Evolutionary conservation across 2,797 vertebrate species (phyloP).

Genomic region (Sebastolobus alascanus): DNA sequence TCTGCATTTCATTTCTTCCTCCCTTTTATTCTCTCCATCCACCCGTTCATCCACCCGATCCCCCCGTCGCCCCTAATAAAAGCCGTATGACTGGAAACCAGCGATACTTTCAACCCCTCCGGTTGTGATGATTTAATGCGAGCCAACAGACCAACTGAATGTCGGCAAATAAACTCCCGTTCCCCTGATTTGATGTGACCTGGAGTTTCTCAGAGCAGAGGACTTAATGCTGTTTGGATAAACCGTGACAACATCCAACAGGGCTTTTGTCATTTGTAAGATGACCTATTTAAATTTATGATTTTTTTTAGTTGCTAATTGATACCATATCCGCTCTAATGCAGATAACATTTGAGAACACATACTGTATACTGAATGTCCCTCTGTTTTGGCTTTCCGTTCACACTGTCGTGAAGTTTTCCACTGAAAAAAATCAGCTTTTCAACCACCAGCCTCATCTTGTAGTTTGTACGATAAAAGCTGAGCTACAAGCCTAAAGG

Average conservation of each 20-base stretch:
- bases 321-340: constrained; percentile 17
- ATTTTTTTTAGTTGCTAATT: constrained; percentile 26
- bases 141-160: constrained; percentile 51
- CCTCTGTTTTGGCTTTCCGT: constrained; percentile 14
- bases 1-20: constrained; percentile 55
- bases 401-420: constrained; percentile 1
- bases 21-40: constrained; percentile 46
- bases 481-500: no score
- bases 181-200: constrained; percentile 49
- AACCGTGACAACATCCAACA: constrained; percentile 24
- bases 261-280: constrained; percentile 1
- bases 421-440: no score
- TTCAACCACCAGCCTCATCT: no score
- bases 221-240: constrained; percentile 46
- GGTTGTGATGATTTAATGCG: constrained; percentile 51
- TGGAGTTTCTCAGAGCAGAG: constrained; percentile 10
- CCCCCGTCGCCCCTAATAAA: constrained; percentile 60
- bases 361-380: no score
- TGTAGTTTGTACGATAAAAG: no score
- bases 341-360: constrained; percentile 3
- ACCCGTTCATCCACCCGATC: constrained; percentile 27
- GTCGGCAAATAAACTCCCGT: constrained; percentile 49
- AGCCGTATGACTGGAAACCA: constrained; percentile 60
- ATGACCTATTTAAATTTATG: constrained; percentile 3
- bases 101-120: constrained; percentile 41